A percentile compares a stretch with the other conserved stretches of the same genome.
These are phyloP conservation scores for Sorex fumeus DNA, from an alignment of 2,113 vertebrate genomes.

Conservation along the genomic window DNA sequence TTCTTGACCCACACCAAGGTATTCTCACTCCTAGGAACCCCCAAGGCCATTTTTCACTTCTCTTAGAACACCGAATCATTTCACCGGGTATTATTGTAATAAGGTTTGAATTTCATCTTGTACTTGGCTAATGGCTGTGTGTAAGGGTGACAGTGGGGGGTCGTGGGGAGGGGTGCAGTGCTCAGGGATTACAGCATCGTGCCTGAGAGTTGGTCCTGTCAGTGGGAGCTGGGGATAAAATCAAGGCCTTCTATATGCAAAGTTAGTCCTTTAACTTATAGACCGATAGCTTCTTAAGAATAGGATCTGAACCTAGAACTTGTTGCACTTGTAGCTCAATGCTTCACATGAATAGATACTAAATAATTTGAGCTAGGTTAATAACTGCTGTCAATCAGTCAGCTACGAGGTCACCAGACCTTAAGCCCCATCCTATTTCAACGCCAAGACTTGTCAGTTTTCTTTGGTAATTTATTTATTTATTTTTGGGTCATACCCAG, in stretches of 20 bases:
- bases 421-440: not conserved
- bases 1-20: too few species aligned
- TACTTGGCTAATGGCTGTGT: too few species aligned
- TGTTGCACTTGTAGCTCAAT: not conserved
- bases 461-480: not conserved
- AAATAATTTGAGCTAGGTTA: constrained; percentile 30
- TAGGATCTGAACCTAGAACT: constrained; percentile 19
- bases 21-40: too few species aligned
- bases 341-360: not conserved
- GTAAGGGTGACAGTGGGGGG: too few species aligned
- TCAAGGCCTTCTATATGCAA: too few species aligned
- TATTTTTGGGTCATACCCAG: too few species aligned
- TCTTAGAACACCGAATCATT: too few species aligned
- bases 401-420: not conserved
- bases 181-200: not conserved
- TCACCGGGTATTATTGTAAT: too few species aligned
- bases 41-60: too few species aligned
- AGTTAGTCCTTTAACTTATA: not conserved
- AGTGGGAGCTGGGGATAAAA: not conserved
- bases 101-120: too few species aligned
- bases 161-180: too few species aligned
- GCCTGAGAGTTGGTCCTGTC: too few species aligned
- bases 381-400: not conserved
- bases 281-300: not conserved
- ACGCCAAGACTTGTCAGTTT: constrained; percentile 37